A percentile compares a stretch with the other conserved stretches of the same genome.
These are phyloP conservation scores for Amblyraja radiata DNA, from an alignment of 2,797 vertebrate species.

Conservation along the genomic window DNA sequence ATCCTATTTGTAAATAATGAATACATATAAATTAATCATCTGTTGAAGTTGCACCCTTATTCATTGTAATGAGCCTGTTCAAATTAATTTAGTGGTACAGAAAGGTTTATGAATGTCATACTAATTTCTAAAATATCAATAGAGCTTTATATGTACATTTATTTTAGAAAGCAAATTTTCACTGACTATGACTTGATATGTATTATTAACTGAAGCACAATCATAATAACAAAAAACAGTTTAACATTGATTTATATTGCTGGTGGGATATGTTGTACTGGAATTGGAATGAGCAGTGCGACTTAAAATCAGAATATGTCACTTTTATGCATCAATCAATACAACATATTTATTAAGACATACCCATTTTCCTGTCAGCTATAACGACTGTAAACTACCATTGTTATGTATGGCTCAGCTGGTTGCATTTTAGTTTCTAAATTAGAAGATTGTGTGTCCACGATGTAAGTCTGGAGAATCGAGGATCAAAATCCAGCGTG, in stretches of 20 bases:
- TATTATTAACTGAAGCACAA: background rate
- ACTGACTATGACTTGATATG: background rate
- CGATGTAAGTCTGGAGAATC: background rate
- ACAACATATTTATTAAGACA: no score
- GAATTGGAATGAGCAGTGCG: no score
- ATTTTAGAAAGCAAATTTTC: background rate
- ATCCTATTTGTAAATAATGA: background rate
- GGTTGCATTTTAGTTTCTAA: background rate
- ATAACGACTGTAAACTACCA: no score
- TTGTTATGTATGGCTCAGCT: background rate
- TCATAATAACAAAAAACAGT: background rate
- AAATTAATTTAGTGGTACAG: background rate
- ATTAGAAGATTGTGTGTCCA: background rate
- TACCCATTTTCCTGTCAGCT: no score
- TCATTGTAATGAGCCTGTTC: background rate
- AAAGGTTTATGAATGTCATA: background rate
- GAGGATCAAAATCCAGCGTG: background rate
- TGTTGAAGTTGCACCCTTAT: background rate
- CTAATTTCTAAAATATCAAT: background rate
- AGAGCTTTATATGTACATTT: background rate
- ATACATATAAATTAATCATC: background rate
- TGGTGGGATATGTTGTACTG: background rate
- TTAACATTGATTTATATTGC: background rate
- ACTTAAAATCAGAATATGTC: no score
- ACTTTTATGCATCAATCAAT: no score